These are phyloP conservation scores for Poecilia wingei DNA, from an alignment of 2,797 vertebrate genomes.

Conservation along the genomic window DNA sequence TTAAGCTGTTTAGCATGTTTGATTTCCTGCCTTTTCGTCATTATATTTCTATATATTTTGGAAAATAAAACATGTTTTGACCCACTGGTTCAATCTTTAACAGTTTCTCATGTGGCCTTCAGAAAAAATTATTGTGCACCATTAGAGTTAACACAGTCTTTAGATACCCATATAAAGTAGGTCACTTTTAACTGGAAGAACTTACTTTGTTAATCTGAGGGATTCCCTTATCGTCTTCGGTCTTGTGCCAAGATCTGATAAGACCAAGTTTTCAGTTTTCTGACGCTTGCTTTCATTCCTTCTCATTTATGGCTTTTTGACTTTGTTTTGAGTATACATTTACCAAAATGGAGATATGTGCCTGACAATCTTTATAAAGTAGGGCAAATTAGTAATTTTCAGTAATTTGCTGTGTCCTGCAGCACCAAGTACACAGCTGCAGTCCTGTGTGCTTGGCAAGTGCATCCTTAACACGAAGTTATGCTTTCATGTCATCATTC, in stretches of 20 bases:
- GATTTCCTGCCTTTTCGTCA: too few relatives aligned
- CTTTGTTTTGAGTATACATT: neutral
- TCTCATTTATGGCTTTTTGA: neutral
- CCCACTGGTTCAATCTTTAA: too few relatives aligned
- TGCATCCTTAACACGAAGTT: too few relatives aligned
- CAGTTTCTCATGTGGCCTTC: too few relatives aligned
- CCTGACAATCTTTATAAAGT: neutral
- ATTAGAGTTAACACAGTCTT: neutral
- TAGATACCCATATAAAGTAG: neutral
- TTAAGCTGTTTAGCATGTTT: neutral
- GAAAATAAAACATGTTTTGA: too few relatives aligned
- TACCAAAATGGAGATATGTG: neutral
- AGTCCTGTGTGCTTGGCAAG: too few relatives aligned
- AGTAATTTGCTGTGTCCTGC: too few relatives aligned
- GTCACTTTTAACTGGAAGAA: neutral
- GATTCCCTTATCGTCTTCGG: neutral
- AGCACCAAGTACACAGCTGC: too few relatives aligned
- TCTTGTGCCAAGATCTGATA: conserved; percentile 1
- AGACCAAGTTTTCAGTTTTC: neutral
- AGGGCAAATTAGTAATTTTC: neutral
- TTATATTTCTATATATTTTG: too few relatives aligned
- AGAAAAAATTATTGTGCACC: too few relatives aligned
- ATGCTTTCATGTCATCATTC: too few relatives aligned
- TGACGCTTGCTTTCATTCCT: neutral
- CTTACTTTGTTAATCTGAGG: neutral